Conservation (phyloP, 2,797 vertebrate species). For the Phyllotis vaccarum region DNA sequence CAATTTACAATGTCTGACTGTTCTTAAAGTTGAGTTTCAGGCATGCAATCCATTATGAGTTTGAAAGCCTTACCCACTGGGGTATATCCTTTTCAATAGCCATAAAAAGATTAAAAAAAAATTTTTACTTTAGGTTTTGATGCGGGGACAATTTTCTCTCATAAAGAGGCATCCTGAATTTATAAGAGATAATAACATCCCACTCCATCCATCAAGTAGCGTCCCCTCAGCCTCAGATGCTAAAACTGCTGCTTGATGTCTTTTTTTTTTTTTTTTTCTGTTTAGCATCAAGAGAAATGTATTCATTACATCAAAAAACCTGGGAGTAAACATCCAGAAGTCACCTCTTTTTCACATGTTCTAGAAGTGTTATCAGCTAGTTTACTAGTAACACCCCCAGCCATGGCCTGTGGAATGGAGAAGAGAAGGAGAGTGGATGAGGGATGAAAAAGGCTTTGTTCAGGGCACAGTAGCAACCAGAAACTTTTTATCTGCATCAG, state of each 20-base stretch:
- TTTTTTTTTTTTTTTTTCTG: not conserved
- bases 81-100: constrained; percentile 19
- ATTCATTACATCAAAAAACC: not conserved
- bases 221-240: not conserved
- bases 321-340: constrained; percentile 23
- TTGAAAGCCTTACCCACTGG: constrained; percentile 51
- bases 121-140: constrained; percentile 8
- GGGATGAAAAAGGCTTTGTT: not conserved
- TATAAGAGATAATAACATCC: not conserved
- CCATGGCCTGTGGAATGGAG: not conserved
- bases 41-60: not conserved
- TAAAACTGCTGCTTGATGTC: not conserved
- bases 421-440: not conserved
- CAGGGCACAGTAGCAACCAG: not conserved
- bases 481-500: not conserved
- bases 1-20: constrained; percentile 29
- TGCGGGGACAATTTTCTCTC: constrained; percentile 21
- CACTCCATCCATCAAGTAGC: not conserved
- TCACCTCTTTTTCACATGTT: constrained; percentile 28
- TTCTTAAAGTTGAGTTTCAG: constrained; percentile 45
- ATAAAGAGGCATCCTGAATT: constrained; percentile 48
- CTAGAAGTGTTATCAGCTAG: constrained; percentile 11
- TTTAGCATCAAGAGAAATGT: constrained; percentile 22
- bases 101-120: constrained; percentile 25
- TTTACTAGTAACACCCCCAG: not conserved